Percentiles rank a stretch among this genome's conserved stretches.
phyloP scores from a whole-genome alignment of 2,797 vertebrate genomes.

The Lutjanus argentimaculatus region DNA sequence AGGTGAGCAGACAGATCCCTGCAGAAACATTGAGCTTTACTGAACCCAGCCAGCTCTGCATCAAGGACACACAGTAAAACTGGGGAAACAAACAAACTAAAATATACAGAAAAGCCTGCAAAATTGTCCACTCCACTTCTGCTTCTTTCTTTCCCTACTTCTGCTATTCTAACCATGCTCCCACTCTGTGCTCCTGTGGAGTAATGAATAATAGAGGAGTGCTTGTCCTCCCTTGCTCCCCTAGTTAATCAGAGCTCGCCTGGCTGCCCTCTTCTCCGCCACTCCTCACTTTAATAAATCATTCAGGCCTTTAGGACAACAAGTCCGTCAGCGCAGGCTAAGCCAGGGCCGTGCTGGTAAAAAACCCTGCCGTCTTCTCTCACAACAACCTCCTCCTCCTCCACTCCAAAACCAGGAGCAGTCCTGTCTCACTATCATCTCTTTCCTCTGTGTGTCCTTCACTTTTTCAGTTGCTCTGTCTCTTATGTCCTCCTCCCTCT shows the following conservation, averaged over 20 bases:
- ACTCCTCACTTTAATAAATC: constrained; percentile 85
- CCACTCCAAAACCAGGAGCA: constrained; percentile 14
- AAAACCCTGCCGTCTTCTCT: constrained; percentile 43
- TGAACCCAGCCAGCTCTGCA: constrained; percentile 7
- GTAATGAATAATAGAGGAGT: constrained; percentile 86
- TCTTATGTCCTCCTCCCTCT: background rate
- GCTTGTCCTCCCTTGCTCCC: constrained; percentile 84
- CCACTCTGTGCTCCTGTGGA: constrained; percentile 68
- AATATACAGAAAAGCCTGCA: background rate
- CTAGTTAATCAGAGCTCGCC: constrained; percentile 84
- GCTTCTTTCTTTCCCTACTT: constrained; percentile 42
- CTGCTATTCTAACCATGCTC: constrained; percentile 44
- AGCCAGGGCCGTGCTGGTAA: constrained; percentile 44
- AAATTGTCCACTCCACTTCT: constrained; percentile 24
- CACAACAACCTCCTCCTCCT: constrained; percentile 19
- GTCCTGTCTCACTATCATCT: constrained; percentile 4
- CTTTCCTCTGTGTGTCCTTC: constrained; percentile 32
- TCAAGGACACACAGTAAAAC: constrained; percentile 33
- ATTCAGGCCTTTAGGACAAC: constrained; percentile 81
- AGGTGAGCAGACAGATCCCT: constrained; percentile 63
- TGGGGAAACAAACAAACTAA: constrained; percentile 9
- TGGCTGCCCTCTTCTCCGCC: constrained; percentile 81
- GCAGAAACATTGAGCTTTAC: constrained; percentile 35
- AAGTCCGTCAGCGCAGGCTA: constrained; percentile 64
- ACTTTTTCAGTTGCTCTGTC: constrained; percentile 2